Evolutionary conservation across 1,140 invertebrate genomes (phyloP).

Genomic region (Temnothorax longispinosus): DNA sequence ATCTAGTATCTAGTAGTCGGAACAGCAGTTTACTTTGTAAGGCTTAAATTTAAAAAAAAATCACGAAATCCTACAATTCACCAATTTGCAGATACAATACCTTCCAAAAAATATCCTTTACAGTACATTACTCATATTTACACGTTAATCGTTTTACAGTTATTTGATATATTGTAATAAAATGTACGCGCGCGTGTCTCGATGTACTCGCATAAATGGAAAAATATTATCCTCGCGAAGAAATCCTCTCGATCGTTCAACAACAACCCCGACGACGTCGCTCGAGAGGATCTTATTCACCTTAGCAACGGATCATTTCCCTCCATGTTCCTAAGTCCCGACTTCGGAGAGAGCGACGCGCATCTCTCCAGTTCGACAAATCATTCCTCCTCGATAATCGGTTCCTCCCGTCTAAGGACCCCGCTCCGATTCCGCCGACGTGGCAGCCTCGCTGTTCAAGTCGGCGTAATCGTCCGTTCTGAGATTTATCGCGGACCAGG

Average conservation of each 20-base stretch:
- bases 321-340: background rate
- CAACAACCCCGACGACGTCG: too few relatives aligned
- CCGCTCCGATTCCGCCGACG: constrained; percentile 69
- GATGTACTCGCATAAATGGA: background rate
- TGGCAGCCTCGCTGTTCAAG: constrained; percentile 60
- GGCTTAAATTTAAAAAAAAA: background rate
- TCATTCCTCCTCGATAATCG: constrained; percentile 73
- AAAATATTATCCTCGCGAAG: background rate
- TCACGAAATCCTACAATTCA: background rate
- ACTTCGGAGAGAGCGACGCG: background rate
- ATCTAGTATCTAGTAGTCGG: constrained; percentile 41
- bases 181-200: background rate
- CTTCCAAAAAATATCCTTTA: too few relatives aligned
- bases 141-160: background rate
- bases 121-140: too few relatives aligned
- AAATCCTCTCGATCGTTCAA: constrained; percentile 4
- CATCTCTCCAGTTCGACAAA: constrained; percentile 61
- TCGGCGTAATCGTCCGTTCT: constrained; percentile 69
- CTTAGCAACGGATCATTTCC: constrained; percentile 64
- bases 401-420: constrained; percentile 43
- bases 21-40: background rate
- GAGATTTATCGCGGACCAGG: constrained; percentile 78
- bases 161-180: background rate
- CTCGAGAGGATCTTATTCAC: background rate
- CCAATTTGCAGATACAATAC: background rate